Evolutionary conservation across 2,113 vertebrate genomes (phyloP), one percentile per base, ranked within the genome.

Genomic region (Psilopogon haemacephalus): DNA sequence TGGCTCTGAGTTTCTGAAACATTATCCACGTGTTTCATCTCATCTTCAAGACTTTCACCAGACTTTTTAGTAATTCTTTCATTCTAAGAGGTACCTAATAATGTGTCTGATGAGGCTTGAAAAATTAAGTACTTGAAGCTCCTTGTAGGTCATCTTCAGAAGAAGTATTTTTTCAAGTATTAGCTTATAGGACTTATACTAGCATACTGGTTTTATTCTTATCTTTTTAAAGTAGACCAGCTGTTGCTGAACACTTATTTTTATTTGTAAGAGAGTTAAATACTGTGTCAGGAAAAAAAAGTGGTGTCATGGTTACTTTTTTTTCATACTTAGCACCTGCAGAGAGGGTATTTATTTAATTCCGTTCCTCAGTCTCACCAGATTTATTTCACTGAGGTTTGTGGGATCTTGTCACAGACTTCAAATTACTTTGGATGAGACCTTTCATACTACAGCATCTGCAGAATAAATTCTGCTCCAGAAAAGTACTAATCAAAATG

Each of bases 1-100:
- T 76, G 64, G 48, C 67, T 92, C 70, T 95, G 32, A 64, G n/a
- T 84, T 93, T 96, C 78, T 92, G 78, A 87, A 94, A 95, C 27
- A 18, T 62, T 89, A 96, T 86, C 69, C 2, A 0, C 1, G 1
- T 64, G 46, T 93, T 95, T 94, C 55, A 78, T 85, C 60, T 92
- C 72, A 85, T 13, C 26, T 95, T 32, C 64, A 59, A 84, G 62
- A 44, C 48, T 90, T 92, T 68, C 8, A 20, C 62, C 52, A 92
- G 89, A 63, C 4, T 3, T 67, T 79, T 76, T 77, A 68, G 33
- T 58, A 4, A 4, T 35, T 26, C 15, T 48, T 42, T 52, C 33
- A 18, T 12, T 12, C 15, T 77, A 12, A 56, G 62, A 73, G 17
- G 30, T 87, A 63, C 38, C 19, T 79, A 70, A 68, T 76, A 14